These are phyloP conservation scores for Phaenicophaeus curvirostris DNA, from an alignment of 2,797 vertebrate species.

Conservation along the genomic window DNA sequence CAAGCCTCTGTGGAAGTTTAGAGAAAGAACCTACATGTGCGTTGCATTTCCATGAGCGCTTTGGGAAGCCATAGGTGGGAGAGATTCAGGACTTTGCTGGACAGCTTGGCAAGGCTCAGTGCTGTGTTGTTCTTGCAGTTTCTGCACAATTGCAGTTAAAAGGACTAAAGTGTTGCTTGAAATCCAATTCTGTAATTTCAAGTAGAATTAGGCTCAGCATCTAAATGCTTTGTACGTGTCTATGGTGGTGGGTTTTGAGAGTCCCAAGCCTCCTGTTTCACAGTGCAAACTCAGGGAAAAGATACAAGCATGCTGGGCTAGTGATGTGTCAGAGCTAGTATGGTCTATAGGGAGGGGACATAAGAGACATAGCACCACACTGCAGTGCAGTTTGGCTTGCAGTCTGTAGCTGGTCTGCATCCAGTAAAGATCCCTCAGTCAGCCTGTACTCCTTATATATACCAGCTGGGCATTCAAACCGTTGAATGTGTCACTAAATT, in stretches of 20 bases:
- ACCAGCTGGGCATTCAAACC: neutral
- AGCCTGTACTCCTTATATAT: neutral
- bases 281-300: neutral
- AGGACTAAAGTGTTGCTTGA: neutral
- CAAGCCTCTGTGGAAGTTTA: rapidly evolving
- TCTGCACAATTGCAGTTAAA: neutral
- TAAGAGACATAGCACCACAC: neutral
- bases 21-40: neutral
- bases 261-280: neutral
- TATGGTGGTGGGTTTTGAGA: neutral
- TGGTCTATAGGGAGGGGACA: neutral
- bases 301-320: neutral
- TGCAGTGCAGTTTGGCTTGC: neutral
- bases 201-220: neutral
- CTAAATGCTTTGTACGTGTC: neutral
- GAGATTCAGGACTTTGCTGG: neutral
- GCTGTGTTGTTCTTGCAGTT: neutral
- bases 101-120: neutral
- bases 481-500: neutral
- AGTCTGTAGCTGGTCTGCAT: neutral
- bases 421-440: neutral
- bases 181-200: neutral
- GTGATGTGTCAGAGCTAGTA: neutral
- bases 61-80: neutral
- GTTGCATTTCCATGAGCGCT: neutral